Evolutionary conservation across 1,140 invertebrate species (phyloP).

Genomic region (Procambarus clarkii): DNA sequence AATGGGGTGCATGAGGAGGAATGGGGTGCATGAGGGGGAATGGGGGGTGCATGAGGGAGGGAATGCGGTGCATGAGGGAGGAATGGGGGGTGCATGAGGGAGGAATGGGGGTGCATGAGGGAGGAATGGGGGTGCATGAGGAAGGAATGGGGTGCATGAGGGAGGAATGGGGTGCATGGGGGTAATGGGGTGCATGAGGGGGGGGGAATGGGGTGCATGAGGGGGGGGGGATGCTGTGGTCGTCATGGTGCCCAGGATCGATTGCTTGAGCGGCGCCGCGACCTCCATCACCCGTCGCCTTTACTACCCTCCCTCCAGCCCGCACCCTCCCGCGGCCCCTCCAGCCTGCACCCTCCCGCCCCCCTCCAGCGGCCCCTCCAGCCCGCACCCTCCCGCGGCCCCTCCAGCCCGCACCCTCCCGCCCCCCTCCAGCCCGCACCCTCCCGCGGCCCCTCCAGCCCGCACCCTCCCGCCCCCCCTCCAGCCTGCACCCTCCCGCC

Average conservation of each 20-base stretch:
- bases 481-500: no score
- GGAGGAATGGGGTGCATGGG: neutral
- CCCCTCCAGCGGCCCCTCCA: no score
- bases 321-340: neutral
- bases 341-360: neutral
- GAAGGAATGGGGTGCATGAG: neutral
- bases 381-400: no score
- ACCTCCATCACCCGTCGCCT: neutral
- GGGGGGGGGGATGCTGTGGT: neutral
- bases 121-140: no score
- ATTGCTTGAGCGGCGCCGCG: neutral
- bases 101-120: no score
- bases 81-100: neutral
- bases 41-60: neutral
- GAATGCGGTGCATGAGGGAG: no score
- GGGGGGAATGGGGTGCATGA: neutral
- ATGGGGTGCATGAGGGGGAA: neutral
- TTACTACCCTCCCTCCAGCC: neutral
- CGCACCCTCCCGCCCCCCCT: no score
- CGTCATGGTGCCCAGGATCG: slow-evolving; percentile 19
- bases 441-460: no score
- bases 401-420: no score
- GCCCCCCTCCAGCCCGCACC: no score
- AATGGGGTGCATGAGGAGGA: neutral
- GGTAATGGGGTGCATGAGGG: neutral